Evolutionary conservation across 2,113 vertebrate genomes (phyloP).

Genomic region (Ictidomys tridecemlineatus): DNA sequence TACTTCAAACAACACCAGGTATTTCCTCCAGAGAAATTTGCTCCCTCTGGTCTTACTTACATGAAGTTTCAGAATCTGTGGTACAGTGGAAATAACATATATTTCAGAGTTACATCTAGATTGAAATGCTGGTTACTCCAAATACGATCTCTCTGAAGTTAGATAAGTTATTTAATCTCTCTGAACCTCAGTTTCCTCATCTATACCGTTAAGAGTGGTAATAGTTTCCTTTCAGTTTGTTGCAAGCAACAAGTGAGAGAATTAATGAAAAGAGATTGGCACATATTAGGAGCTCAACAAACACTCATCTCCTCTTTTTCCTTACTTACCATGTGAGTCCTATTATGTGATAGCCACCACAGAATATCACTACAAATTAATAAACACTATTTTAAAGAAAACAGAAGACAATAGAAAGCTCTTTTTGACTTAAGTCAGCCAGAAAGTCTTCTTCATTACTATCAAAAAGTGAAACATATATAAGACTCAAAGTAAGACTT

Average conservation of each 20-base stretch:
- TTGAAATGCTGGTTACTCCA: background rate
- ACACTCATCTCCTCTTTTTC: background rate
- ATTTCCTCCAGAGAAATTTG: background rate
- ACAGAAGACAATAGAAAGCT: background rate
- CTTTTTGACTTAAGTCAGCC: background rate
- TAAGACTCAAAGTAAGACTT: constrained; percentile 16
- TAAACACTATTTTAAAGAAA: background rate
- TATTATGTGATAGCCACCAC: background rate
- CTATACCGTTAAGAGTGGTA: background rate
- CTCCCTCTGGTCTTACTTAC: background rate
- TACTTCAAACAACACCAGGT: background rate
- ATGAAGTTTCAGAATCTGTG: constrained; percentile 7
- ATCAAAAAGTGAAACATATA: background rate
- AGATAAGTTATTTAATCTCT: background rate
- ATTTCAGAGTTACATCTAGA: background rate
- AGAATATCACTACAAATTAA: background rate
- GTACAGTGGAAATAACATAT: background rate
- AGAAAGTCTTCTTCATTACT: background rate
- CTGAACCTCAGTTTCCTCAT: constrained; percentile 5
- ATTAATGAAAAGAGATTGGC: constrained; percentile 6
- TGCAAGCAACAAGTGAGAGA: constrained; percentile 6
- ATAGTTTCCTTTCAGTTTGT: constrained; percentile 11
- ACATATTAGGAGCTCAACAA: background rate
- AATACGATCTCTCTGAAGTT: background rate
- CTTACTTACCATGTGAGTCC: background rate